Percentiles rank a stretch among this genome's conserved stretches.
Conservation (phyloP, 1,140 invertebrate genomes). For the Leptoteleia sp. region DNA sequence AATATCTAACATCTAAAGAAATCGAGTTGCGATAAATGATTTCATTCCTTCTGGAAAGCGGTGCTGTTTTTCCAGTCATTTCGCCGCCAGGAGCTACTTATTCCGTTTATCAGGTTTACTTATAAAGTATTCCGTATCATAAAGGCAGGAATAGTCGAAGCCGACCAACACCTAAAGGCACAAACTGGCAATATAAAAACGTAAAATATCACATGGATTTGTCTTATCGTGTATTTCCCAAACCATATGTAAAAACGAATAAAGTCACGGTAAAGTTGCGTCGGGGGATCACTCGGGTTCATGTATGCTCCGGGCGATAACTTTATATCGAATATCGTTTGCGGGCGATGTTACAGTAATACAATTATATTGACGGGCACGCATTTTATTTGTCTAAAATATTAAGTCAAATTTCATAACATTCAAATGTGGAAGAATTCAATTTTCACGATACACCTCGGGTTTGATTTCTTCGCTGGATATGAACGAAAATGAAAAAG, state of each 20-base stretch:
- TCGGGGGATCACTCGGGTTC: constrained; percentile 70
- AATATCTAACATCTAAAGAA: not conserved
- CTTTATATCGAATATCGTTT: constrained; percentile 54
- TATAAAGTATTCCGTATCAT: constrained; percentile 65
- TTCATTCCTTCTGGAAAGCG: constrained; percentile 18
- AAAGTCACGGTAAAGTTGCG: constrained; percentile 76
- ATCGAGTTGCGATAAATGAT: constrained; percentile 34
- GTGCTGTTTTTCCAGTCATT: constrained; percentile 18
- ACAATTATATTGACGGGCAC: constrained; percentile 31
- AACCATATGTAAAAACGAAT: constrained; percentile 77
- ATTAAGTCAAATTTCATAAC: not conserved
- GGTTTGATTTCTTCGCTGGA: constrained; percentile 1
- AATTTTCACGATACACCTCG: constrained; percentile 3
- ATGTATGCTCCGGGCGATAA: constrained; percentile 69
- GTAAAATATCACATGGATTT: constrained; percentile 74
- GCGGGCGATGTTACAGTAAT: constrained; percentile 8
- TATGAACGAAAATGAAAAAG: constrained; percentile 19
- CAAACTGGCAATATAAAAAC: constrained; percentile 73
- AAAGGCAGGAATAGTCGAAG: constrained; percentile 41
- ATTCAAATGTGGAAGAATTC: constrained; percentile 2
- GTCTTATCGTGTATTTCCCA: constrained; percentile 73
- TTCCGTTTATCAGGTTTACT: constrained; percentile 72
- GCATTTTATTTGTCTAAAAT: constrained; percentile 10
- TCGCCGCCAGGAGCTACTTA: constrained; percentile 70
- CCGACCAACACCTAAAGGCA: constrained; percentile 76